Base-by-base conservation (phyloP, 2,888 invertebrate genomes). In the Parnassius apollo region DNA sequence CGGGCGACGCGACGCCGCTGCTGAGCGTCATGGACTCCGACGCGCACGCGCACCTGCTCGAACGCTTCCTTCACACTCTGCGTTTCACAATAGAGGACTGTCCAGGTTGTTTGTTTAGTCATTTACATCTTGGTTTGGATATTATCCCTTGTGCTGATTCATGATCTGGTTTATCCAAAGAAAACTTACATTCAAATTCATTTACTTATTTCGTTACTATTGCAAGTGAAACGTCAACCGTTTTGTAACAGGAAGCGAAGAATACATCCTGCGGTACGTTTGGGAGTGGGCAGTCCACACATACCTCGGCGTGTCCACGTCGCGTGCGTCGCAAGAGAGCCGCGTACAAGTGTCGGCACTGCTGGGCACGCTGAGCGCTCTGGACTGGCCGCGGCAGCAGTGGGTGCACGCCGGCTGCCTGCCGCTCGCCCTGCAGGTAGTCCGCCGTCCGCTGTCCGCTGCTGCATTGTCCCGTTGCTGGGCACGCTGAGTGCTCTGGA, bases 381-480 rank as follows among this genome's bases (percentile, higher is more conserved):
- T 88, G 66, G 86, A 87, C 50, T 91, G 90, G 90, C 4, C 10
- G 0, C 65, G 67, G 8, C 75, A 77, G 62, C 83, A 83, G 72
- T 90, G 89, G 90, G 76, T 82, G 69, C 69, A 68, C 49, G 72
- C 72, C 1, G 60, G 68, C 55, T 73, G 75, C 50, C 56, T 86
- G 10, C 75, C 76, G 7, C 59, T 74, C 0, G 74, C 79, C 2
- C 25, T 81, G 18, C 81, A 85, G 83, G 88, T 86, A 22, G n/a
- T 45, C 9, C n/a, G 11, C 2, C 2, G 10, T 12, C 55, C n/a
- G 46, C 42, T 25, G 25, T 35, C 7, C 35, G 7, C 35, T 7
- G 35, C 7, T 25, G 25, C 25, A 25, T 3, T 25, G 4, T 25
- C 25, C 4, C 77, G 2, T 62, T 86, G 52, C 74, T 85, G 44